Evolutionary conservation across 2,113 vertebrate species (phyloP), one percentile per base, ranked within the genome.

Genomic region (Etheostoma spectabile): DNA sequence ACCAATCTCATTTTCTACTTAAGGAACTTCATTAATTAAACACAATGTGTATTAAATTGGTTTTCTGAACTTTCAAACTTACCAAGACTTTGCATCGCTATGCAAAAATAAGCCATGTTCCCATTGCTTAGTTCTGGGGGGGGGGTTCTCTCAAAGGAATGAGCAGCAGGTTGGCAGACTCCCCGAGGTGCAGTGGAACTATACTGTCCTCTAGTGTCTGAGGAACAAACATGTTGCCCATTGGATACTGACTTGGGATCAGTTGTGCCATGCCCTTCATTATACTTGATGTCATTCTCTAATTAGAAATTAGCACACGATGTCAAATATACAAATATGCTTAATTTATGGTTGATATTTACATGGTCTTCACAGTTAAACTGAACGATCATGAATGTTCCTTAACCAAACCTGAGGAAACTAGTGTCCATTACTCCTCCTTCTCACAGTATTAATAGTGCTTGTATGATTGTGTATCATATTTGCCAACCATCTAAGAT

Each of bases 161-260:
- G n/a, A n/a, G 27, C 60, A 0, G 74, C 46, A 72, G 53, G 85
- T 63, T 65, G 38, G 42, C 49, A 33, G 60, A 22, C 62, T 74
- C 42, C 5, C 19, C 0, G 2, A 6, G 21, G 51, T 18, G 19
- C 24, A 56, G 57, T 79, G 73, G 74, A 81, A 16, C 85, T 80
- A 86, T 19, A 90, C 73, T 88, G 86, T 8, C 89, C 86, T 89
- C 91, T 92, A 74, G 85, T 88, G 92, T 64, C n/a, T 3, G 3
- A 16, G 16, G 19, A 7, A 14, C 11, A 71, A 30, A 74, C 24
- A 33, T 45, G 24, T 21, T 24, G 22, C 14, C n/a, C n/a, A 13
- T 21, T 8, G 1, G 6, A 49, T 16, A 22, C 71, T 74, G 64
- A 51, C 22, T 30, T 60, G 45, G 74, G 74, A 63, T 77, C 46